Conservation (phyloP, 2,888 invertebrate species). For the Coelinius sp. region DNA sequence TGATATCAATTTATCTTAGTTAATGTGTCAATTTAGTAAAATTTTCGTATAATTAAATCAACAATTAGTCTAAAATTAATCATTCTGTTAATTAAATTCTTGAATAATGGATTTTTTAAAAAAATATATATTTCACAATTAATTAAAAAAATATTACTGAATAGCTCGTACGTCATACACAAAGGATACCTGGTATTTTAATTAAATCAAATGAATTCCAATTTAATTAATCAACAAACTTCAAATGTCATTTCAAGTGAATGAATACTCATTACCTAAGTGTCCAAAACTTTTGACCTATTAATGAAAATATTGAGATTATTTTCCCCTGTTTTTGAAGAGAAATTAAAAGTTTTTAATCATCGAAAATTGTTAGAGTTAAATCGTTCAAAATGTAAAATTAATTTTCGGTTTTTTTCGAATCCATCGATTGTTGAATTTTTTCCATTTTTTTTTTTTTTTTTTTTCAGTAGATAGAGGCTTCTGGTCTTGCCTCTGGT, state of each 20-base stretch:
- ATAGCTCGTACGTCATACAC: background rate
- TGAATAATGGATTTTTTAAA: too few relatives aligned
- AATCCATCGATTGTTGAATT: background rate
- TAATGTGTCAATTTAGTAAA: slow-evolving; percentile 3
- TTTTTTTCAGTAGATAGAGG: background rate
- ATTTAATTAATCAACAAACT: slow-evolving; percentile 6
- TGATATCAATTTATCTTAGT: background rate
- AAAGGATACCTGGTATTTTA: background rate
- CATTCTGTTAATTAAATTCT: background rate
- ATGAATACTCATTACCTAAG: background rate
- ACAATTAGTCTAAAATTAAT: background rate
- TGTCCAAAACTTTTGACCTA: background rate
- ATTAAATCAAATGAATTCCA: background rate
- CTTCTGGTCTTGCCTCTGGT: background rate
- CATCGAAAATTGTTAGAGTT: slow-evolving; percentile 1
- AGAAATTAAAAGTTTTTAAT: slow-evolving; percentile 46
- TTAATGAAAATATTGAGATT: too few relatives aligned
- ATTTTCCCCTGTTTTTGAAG: background rate
- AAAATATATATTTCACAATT: background rate
- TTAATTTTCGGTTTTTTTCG: background rate
- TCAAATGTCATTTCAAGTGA: background rate
- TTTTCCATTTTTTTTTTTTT: background rate
- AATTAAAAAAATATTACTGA: too few relatives aligned
- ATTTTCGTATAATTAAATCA: background rate
- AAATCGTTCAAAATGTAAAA: background rate